Base-by-base conservation (phyloP, 1,140 invertebrate genomes). In the Ladona fulva region DNA sequence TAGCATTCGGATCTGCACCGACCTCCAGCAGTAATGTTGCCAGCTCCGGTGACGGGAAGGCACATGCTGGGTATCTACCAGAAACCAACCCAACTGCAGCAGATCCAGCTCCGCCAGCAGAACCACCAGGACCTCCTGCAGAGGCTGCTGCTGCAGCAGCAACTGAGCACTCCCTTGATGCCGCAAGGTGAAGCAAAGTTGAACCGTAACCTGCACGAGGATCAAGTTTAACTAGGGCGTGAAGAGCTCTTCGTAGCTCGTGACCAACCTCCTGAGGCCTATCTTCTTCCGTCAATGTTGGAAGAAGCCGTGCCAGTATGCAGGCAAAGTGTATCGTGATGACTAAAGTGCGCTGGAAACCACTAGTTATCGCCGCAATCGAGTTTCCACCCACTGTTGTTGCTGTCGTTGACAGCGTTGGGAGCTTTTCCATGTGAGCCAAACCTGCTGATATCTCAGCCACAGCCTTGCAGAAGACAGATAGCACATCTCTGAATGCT, bases 111-210 rank as follows among this genome's bases (percentile, higher is more conserved):
- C 52, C 52, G n/a, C 52, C 52, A 16, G 52, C 16, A 19, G 52
- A 66, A 22, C 52, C 52, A 66, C 16, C 16, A 16, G 52, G 16
- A 66, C 52, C 52, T 66, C 52, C 52, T 16, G 52, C 52, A 66
- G 52, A 16, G 14, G 52, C 52, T 12, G 52, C 52, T 16, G 52
- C 52, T 19, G 52, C 52, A 19, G 52, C 29, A 25, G 74, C 78
- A 74, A 66, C 42, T 16, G 78, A 37, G 74, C 42, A 74, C 42
- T 88, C 87, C 77, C 83, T 83, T 80, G 89, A 90, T 83, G 93
- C 94, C 37, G 93, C 93, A 80, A 97, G 88, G 86, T 97, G 95
- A 76, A 97, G 85, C 10, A 92, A 89, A n/a, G 92, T 92, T 78
- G 91, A 89, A 5, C 92, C 92, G 80, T 91, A 89, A 19, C 88